Evolutionary conservation across 2,888 invertebrate species (phyloP), one percentile per base, ranked within the genome.

Genomic region (Antheraea assamensis): DNA sequence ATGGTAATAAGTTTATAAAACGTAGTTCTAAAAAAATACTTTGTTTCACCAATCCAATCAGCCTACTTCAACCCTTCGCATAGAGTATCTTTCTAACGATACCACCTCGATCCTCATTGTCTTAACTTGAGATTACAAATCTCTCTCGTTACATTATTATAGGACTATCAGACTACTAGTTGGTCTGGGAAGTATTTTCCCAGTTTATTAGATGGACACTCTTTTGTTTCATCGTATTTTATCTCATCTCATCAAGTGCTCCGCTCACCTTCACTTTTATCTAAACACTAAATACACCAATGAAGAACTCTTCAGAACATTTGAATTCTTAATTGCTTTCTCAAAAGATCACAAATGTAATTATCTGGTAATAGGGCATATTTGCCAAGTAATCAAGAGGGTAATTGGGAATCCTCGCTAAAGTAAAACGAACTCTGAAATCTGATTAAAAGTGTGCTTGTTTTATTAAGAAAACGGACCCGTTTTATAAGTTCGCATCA

Each of bases 401-500:
- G 17, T 30, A 64, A 64, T 30, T 64, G 61, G 61, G 61, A 64
- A 64, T 30, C 61, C 30, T 30, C 61, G 61, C 15, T 64, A 64
- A 64, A 64, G 61, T 64, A 30, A 64, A 64, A 30, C 30, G 61
- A 30, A 64, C 15, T 27, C 17, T 30, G 61, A 64, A 64, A 64
- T 64, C 61, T 64, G 27, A 64, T 64, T 64, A 64, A 64, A 64
- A 64, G 61, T 64, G 61, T 64, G 61, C 61, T 64, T 64, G 61
- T 64, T 64, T 64, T 30, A 64, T 64, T 64, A 64, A 64, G 61
- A 64, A 64, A 64, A 64, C 30, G 61, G 30, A 8, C 17, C 5
- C 61, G 58, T 42, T 30, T 64, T 64, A 64, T 30, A 64, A 64
- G 30, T 30, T 64, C 17, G 61, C 30, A 21, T 64, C 61, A 17